Conservation (phyloP, 1,140 invertebrate species). For the Magallana gigas region DNA sequence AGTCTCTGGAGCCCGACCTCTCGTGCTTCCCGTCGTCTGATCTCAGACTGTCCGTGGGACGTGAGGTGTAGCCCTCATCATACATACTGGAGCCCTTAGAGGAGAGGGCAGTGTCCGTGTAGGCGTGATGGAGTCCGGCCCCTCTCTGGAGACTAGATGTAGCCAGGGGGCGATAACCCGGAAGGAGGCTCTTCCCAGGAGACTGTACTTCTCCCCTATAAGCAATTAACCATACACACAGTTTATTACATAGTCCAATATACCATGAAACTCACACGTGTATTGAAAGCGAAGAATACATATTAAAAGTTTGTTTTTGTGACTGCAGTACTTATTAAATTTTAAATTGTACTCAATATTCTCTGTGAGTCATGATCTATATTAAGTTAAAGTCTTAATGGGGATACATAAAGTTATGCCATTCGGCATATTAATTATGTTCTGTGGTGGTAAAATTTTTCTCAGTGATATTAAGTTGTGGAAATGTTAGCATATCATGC, state of each 20-base stretch:
- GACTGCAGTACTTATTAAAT: too few relatives aligned
- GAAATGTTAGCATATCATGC: conserved; percentile 19
- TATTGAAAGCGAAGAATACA: too few relatives aligned
- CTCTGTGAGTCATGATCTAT: too few relatives aligned
- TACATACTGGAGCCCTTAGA: conserved; percentile 60
- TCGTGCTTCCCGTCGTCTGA: conserved; percentile 70
- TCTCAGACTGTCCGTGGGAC: conserved; percentile 39
- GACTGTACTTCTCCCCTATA: conserved; percentile 63
- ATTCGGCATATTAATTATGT: not conserved
- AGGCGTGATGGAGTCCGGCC: conserved; percentile 64
- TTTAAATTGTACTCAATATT: too few relatives aligned
- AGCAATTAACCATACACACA: not conserved
- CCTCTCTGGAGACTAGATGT: conserved; percentile 42
- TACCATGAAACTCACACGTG: too few relatives aligned
- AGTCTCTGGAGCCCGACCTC: conserved; percentile 71
- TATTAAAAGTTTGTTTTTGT: too few relatives aligned
- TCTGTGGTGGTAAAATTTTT: not conserved
- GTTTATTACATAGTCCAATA: not conserved
- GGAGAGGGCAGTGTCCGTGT: conserved; percentile 70
- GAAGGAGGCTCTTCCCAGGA: conserved; percentile 43
- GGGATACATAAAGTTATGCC: not conserved
- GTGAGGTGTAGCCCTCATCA: conserved; percentile 60
- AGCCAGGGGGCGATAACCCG: conserved; percentile 39
- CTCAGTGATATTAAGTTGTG: conserved; percentile 27
- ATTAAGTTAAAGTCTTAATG: not conserved